phyloP scores from a whole-genome alignment of 2,113 vertebrate genomes.

The Rhinolophus sinicus region DNA sequence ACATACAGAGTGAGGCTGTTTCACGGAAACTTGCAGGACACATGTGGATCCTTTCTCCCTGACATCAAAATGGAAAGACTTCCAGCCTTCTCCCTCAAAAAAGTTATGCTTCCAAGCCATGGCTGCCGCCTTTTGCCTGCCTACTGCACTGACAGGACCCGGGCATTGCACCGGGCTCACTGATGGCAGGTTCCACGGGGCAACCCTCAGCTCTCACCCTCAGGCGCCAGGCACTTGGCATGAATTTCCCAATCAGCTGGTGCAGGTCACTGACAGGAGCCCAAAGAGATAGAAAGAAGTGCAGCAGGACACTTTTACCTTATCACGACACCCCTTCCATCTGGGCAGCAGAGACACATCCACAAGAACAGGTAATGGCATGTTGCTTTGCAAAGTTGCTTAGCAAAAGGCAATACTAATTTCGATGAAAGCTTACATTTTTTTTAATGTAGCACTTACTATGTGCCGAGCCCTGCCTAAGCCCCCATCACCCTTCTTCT shows the following conservation, averaged over 20 bases:
- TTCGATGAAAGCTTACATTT: not conserved
- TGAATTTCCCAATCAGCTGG: not conserved
- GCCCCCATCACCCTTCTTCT: not conserved
- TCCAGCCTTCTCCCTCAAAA: not conserved
- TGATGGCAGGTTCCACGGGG: not conserved
- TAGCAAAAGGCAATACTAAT: not conserved
- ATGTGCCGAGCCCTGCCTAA: too few species aligned
- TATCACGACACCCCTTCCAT: not conserved
- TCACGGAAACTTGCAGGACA: not conserved
- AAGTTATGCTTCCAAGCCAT: not conserved
- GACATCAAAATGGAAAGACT: not conserved
- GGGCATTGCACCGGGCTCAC: rapidly evolving
- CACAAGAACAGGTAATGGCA: not conserved
- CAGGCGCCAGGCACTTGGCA: not conserved
- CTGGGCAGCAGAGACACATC: not conserved
- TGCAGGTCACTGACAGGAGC: not conserved
- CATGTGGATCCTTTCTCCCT: not conserved
- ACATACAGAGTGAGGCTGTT: not conserved
- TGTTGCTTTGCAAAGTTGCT: not conserved
- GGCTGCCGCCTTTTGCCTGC: not conserved
- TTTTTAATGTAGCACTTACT: not conserved
- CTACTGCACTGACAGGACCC: not conserved
- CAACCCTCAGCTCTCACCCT: not conserved
- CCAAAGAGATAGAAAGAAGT: not conserved
- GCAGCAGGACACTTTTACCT: not conserved